These are phyloP conservation scores for Noctua comes DNA, from an alignment of 2,888 invertebrate species.

Conservation along the genomic window DNA sequence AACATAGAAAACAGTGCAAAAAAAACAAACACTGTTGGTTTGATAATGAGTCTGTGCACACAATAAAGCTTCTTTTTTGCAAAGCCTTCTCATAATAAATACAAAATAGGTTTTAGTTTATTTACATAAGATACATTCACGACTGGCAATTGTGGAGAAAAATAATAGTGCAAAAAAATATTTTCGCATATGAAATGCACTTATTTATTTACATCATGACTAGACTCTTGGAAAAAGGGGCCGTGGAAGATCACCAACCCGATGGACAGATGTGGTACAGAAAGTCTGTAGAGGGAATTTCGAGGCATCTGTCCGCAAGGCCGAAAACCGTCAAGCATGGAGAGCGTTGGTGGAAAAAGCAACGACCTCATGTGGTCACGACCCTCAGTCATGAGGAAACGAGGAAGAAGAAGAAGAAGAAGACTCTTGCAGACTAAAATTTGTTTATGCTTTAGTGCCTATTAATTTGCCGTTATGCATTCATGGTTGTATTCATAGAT, in stretches of 20 bases:
- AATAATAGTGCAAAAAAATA: neutral
- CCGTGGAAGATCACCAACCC: no score
- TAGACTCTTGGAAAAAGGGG: no score
- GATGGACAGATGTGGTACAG: no score
- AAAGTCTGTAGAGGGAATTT: no score
- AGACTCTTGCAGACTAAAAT: neutral
- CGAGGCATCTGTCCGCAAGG: no score
- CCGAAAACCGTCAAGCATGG: no score
- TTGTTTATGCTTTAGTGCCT: neutral
- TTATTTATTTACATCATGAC: neutral
- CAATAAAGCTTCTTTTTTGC: neutral
- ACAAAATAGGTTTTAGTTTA: neutral
- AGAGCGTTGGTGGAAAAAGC: no score
- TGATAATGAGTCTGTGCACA: neutral
- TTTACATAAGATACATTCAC: neutral
- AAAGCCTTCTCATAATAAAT: neutral
- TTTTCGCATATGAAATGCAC: neutral
- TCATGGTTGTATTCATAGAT: slow-evolving; percentile 41
- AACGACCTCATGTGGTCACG: no score
- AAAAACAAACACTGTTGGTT: neutral
- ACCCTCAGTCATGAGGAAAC: no score
- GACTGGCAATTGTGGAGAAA: neutral
- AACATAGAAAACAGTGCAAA: neutral
- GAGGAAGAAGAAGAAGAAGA: no score
- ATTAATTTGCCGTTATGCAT: neutral